Evolutionary conservation across 2,113 vertebrate genomes (phyloP).

Genomic region (Lanius collurio): DNA sequence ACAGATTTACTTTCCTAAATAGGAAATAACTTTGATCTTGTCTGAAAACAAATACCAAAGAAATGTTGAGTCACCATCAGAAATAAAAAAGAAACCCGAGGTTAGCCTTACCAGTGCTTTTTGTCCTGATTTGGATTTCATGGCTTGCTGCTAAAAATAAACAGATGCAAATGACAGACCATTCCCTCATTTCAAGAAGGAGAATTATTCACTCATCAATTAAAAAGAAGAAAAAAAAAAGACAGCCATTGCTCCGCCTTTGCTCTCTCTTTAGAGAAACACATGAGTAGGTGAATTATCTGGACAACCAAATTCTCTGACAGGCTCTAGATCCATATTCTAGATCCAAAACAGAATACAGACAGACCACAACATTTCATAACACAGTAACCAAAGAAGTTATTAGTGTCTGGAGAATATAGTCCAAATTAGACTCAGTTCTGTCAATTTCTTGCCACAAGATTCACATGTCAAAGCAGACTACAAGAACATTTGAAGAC

Average conservation of each 20-base stretch:
- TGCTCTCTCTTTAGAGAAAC: neutral
- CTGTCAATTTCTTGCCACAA: neutral
- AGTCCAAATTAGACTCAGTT: neutral
- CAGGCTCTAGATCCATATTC: neutral
- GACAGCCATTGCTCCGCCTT: neutral
- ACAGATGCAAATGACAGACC: neutral
- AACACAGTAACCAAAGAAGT: neutral
- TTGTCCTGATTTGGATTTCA: neutral
- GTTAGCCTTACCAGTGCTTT: neutral
- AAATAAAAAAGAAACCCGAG: neutral
- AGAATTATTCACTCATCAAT: neutral
- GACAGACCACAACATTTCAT: neutral
- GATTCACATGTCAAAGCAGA: neutral
- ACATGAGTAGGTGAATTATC: neutral
- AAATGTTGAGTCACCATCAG: neutral
- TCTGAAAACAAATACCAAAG: neutral
- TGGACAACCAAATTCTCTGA: neutral
- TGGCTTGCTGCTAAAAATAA: neutral
- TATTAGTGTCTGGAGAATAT: neutral
- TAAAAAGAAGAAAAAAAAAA: neutral
- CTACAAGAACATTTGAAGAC: neutral
- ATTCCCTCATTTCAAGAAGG: neutral
- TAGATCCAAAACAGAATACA: neutral
- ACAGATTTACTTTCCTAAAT: neutral
- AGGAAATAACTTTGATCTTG: neutral